phyloP scores from a whole-genome alignment of 2,113 vertebrate species.

The Oplegnathus fasciatus region DNA sequence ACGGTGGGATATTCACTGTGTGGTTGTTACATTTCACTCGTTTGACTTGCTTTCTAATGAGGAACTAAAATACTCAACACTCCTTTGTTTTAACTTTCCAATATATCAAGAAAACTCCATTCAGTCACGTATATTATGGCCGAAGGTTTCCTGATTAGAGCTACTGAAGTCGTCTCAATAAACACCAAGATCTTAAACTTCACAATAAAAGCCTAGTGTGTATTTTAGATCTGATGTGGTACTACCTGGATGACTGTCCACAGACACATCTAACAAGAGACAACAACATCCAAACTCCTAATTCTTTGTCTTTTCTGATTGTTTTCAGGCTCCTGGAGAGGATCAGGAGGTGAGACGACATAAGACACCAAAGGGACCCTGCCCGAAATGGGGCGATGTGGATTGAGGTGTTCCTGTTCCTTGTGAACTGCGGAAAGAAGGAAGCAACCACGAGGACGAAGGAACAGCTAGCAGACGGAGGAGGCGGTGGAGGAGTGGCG shows the following conservation, averaged over 20 bases:
- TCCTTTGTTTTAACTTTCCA: too few species aligned
- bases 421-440: conserved; percentile 71
- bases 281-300: not conserved
- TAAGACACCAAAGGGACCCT: conserved; percentile 45
- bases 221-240: not conserved
- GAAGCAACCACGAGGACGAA: conserved; percentile 82
- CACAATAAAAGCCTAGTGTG: not conserved
- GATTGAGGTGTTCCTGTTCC: conserved; percentile 69
- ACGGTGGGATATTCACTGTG: too few species aligned
- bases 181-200: not conserved
- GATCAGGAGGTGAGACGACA: conserved; percentile 9
- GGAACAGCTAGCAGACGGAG: conserved; percentile 63
- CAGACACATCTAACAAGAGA: not conserved
- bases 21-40: too few species aligned
- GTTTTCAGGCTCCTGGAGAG: conserved; percentile 57
- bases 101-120: too few species aligned
- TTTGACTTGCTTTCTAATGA: too few species aligned
- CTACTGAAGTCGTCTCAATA: not conserved
- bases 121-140: too few species aligned
- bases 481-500: conserved; percentile 66
- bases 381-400: conserved; percentile 80
- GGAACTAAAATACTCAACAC: too few species aligned
- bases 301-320: conserved; percentile 39
- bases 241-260: not conserved
- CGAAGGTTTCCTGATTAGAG: not conserved